Conservation (phyloP, 2,113 vertebrate genomes). For the Lathamus discolor region DNA sequence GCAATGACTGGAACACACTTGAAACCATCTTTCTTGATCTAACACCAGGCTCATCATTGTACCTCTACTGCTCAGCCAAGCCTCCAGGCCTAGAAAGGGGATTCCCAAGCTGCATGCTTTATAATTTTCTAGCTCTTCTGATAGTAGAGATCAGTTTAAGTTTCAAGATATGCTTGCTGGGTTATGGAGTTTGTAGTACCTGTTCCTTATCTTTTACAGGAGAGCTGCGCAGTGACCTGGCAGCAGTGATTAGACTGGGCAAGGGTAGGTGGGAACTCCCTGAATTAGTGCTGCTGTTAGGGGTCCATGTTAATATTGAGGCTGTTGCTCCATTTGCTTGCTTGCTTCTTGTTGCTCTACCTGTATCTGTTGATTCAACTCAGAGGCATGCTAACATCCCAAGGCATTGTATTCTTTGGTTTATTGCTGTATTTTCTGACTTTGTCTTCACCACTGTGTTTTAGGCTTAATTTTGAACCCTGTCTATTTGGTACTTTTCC, state of each 20-base stretch:
- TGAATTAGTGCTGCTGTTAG: background rate
- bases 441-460: background rate
- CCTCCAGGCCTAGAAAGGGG: background rate
- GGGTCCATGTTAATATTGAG: background rate
- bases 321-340: background rate
- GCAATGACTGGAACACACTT: background rate
- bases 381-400: background rate
- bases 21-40: background rate
- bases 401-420: background rate
- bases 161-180: background rate
- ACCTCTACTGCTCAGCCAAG: background rate
- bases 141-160: background rate
- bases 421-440: background rate
- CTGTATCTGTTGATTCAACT: background rate
- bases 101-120: background rate
- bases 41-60: accelerated
- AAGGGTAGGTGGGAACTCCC: background rate
- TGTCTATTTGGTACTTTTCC: background rate
- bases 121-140: background rate
- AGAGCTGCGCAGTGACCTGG: background rate
- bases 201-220: background rate
- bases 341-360: background rate
- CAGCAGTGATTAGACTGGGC: background rate
- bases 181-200: background rate
- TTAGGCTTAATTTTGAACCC: background rate